These are phyloP conservation scores for Poeciliopsis prolifica DNA, from an alignment of 2,113 vertebrate genomes.

Conservation along the genomic window DNA sequence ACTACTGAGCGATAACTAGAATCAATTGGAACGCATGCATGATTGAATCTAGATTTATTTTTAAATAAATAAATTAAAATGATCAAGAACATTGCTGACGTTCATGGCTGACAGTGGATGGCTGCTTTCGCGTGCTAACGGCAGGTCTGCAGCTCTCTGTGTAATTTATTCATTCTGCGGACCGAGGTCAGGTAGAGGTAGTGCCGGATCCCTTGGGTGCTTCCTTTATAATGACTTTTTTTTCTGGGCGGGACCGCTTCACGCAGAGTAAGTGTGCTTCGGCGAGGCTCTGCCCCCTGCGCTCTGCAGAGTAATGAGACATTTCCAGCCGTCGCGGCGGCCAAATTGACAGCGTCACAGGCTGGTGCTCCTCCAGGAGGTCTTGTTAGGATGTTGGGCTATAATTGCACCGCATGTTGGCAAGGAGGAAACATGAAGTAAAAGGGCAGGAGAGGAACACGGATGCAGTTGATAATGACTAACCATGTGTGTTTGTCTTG, in stretches of 20 bases:
- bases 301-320: constrained; percentile 67
- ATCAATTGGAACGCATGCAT: no score
- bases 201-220: constrained; percentile 31
- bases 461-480: constrained; percentile 1
- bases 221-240: constrained; percentile 58
- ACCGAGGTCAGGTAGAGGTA: constrained; percentile 38
- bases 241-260: constrained; percentile 22
- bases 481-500: constrained; percentile 17
- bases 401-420: constrained; percentile 66
- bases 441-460: constrained; percentile 36
- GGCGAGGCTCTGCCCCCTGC: constrained; percentile 27
- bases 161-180: constrained; percentile 54
- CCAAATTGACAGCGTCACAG: constrained; percentile 67
- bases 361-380: constrained; percentile 58
- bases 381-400: constrained; percentile 71
- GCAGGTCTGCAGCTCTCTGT: not conserved
- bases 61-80: no score
- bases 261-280: constrained; percentile 27
- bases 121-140: constrained; percentile 7
- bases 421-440: constrained; percentile 13
- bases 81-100: no score
- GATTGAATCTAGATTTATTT: no score
- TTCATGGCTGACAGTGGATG: not conserved
- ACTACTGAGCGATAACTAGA: no score
- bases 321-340: constrained; percentile 56